Percentiles rank a stretch among this genome's conserved stretches.
phyloP scores from a whole-genome alignment of 2,888 invertebrate genomes.

The Pogonocherus hispidulus region DNA sequence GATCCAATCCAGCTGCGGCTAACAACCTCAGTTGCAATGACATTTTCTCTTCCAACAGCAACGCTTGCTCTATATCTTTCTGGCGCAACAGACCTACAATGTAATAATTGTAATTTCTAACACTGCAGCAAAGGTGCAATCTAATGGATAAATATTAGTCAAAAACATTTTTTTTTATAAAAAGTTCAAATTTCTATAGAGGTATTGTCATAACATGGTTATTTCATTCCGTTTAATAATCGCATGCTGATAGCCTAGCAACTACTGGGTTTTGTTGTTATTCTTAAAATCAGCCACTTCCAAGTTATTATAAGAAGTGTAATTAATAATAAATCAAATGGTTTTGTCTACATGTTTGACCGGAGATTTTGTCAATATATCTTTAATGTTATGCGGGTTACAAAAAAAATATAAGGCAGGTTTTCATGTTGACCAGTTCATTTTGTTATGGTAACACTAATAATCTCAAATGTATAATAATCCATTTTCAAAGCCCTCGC shows the following conservation, averaged over 20 bases:
- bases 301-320: too few relatives aligned
- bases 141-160: neutral
- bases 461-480: too few relatives aligned
- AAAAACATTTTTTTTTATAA: neutral
- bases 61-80: slow-evolving; percentile 90
- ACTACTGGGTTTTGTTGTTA: neutral
- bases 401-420: too few relatives aligned
- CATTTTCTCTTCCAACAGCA: slow-evolving; percentile 91
- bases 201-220: neutral
- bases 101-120: neutral
- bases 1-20: slow-evolving; percentile 77
- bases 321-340: too few relatives aligned
- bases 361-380: too few relatives aligned
- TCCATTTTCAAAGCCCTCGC: too few relatives aligned
- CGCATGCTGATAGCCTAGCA: neutral
- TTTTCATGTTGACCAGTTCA: too few relatives aligned
- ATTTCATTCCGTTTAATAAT: neutral
- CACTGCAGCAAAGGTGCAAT: neutral
- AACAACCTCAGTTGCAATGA: slow-evolving; percentile 84
- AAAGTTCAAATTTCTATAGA: neutral
- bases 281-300: neutral
- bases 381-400: too few relatives aligned
- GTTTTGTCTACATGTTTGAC: too few relatives aligned
- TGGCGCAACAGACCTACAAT: slow-evolving; percentile 84
- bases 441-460: too few relatives aligned